Conservation (phyloP, 92 coral and sea anemone genomes). For the Palythoa caribaeorum region DNA sequence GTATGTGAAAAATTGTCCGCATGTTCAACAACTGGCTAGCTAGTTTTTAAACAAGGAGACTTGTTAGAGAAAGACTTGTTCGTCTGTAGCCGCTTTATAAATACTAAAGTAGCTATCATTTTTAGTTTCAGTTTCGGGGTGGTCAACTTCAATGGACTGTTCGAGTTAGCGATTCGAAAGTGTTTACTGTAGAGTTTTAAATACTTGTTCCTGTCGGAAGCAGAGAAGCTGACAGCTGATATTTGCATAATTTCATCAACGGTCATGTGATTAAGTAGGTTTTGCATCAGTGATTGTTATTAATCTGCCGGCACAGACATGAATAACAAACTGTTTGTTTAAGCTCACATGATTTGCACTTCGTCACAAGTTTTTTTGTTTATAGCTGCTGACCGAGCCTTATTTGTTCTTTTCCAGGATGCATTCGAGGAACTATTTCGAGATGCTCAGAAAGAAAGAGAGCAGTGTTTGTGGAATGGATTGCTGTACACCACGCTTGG, state of each 20-base stretch:
- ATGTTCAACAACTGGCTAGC: too few relatives aligned
- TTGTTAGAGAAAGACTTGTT: too few relatives aligned
- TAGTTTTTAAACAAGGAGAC: too few relatives aligned
- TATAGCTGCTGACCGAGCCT: not conserved
- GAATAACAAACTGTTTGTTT: constrained; percentile 17
- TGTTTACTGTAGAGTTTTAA: too few relatives aligned
- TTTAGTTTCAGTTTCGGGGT: too few relatives aligned
- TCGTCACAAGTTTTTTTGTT: not conserved
- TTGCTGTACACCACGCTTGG: constrained; percentile 87
- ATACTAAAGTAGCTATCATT: too few relatives aligned
- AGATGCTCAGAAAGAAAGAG: constrained; percentile 80
- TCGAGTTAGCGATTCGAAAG: too few relatives aligned
- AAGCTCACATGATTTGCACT: not conserved
- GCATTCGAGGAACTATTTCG: constrained; percentile 88
- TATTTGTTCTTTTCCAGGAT: constrained; percentile 69
- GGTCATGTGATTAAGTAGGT: not conserved
- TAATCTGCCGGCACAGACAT: not conserved
- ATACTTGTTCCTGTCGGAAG: not conserved
- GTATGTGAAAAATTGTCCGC: too few relatives aligned
- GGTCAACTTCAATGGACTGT: not conserved
- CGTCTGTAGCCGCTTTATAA: too few relatives aligned
- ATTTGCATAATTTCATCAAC: not conserved
- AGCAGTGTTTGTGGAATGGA: constrained; percentile 89
- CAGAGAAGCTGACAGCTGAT: not conserved
- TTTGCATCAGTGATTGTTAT: not conserved